Evolutionary conservation across 1,140 invertebrate genomes (phyloP).

Genomic region (Polypedilum vanderplanki): DNA sequence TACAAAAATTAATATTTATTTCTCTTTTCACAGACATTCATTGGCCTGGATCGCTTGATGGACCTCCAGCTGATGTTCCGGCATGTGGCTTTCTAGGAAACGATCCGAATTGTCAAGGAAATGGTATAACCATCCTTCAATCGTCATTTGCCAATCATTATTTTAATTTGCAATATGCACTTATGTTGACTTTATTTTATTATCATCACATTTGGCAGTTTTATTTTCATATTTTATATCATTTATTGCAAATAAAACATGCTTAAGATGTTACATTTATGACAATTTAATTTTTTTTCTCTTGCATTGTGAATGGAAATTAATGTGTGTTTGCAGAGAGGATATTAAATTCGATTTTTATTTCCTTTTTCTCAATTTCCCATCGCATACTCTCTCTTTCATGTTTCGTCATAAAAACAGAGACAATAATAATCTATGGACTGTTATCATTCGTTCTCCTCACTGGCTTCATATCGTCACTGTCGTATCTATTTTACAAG

Average conservation of each 20-base stretch:
- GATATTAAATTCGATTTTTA: too few species aligned
- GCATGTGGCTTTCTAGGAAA: conserved; percentile 71
- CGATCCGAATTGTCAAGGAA: conserved; percentile 58
- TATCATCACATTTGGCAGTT: not conserved
- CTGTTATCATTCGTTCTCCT: conserved; percentile 60
- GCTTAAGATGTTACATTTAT: too few species aligned
- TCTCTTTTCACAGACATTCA: conserved; percentile 49
- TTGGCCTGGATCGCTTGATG: conserved; percentile 68
- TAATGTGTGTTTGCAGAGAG: too few species aligned
- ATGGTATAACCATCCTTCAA: conserved; percentile 45
- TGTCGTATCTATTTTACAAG: conserved; percentile 61
- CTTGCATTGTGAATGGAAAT: too few species aligned
- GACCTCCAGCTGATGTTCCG: conserved; percentile 63
- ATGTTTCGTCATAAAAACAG: conserved; percentile 48
- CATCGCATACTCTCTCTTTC: not conserved
- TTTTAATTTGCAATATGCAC: not conserved
- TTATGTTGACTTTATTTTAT: not conserved
- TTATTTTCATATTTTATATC: conserved; percentile 14
- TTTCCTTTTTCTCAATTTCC: not conserved
- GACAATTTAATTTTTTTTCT: too few species aligned
- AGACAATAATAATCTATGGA: conserved; percentile 63
- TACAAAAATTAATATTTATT: too few species aligned
- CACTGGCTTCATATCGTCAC: conserved; percentile 51
- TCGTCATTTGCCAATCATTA: too few species aligned
- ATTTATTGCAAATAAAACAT: not conserved